Conservation (phyloP, 2,113 vertebrate genomes). For the Rhipidura dahli region DNA sequence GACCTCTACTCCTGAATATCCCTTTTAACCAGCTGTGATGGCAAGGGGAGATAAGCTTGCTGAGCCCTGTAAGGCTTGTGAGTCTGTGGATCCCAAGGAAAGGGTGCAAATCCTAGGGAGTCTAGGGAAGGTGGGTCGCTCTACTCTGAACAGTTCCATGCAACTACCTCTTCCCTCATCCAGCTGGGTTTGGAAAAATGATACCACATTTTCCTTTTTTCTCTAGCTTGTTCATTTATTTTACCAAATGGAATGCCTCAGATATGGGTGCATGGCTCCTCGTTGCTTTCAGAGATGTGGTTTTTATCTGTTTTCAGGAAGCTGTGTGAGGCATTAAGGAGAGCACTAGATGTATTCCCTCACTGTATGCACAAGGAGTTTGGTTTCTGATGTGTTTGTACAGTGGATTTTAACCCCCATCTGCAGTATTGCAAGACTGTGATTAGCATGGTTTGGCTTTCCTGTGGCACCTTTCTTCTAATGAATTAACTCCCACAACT, state of each 20-base stretch:
- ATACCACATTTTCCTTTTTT: background rate
- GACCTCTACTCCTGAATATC: background rate
- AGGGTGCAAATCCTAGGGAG: background rate
- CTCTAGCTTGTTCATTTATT: background rate
- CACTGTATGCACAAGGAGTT: background rate
- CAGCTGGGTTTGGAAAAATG: background rate
- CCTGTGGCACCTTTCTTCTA: background rate
- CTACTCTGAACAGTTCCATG: background rate
- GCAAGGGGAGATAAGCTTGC: background rate
- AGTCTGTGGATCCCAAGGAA: background rate
- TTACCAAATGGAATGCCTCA: background rate
- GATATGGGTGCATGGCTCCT: background rate
- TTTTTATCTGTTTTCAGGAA: background rate
- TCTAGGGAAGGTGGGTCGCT: background rate
- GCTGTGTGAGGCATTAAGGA: background rate
- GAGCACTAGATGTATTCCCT: background rate
- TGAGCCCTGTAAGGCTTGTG: background rate
- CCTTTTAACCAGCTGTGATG: background rate
- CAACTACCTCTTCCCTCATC: background rate
- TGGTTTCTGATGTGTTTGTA: background rate
- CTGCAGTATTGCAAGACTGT: background rate
- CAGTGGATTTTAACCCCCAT: background rate
- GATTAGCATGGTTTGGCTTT: background rate
- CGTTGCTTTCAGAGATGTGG: background rate
- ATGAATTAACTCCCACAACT: background rate